Conservation (phyloP, 1,140 invertebrate species). For the Aphelenchoides fujianensis region DNA sequence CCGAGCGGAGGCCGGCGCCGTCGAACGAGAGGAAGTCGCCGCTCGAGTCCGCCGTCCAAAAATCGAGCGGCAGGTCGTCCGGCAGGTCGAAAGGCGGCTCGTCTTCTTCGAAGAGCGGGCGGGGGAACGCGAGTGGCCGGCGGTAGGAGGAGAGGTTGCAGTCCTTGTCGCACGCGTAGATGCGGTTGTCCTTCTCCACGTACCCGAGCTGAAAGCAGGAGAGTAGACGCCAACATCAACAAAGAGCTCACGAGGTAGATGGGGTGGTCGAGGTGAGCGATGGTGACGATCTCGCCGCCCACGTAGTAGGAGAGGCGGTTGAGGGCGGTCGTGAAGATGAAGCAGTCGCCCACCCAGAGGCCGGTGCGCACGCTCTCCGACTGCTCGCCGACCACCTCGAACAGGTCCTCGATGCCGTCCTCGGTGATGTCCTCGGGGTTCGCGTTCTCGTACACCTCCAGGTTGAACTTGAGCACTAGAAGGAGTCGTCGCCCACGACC, state of each 20-base stretch:
- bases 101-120: too few species aligned
- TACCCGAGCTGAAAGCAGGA: conserved; percentile 77
- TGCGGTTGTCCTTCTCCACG: conserved; percentile 88
- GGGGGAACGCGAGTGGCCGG: too few species aligned
- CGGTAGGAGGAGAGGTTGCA: conserved; percentile 86
- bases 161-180: conserved; percentile 96
- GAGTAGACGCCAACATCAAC: background rate
- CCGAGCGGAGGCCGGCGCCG: too few species aligned
- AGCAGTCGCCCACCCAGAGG: conserved; percentile 97
- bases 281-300: conserved; percentile 94
- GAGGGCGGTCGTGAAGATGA: conserved; percentile 96
- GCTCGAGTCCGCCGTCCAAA: conserved; percentile 83
- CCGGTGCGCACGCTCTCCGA: conserved; percentile 91
- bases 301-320: conserved; percentile 98
- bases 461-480: conserved; percentile 89
- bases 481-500: conserved; percentile 89
- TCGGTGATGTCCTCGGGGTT: conserved; percentile 76
- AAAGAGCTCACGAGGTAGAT: conserved; percentile 51
- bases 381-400: conserved; percentile 81
- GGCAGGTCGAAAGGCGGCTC: conserved; percentile 98
- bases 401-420: conserved; percentile 92
- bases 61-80: conserved; percentile 95
- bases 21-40: too few species aligned
- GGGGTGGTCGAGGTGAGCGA: conserved; percentile 86
- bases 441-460: conserved; percentile 71